Conservation (phyloP, 2,113 vertebrate genomes). For the Phainopepla nitens region DNA sequence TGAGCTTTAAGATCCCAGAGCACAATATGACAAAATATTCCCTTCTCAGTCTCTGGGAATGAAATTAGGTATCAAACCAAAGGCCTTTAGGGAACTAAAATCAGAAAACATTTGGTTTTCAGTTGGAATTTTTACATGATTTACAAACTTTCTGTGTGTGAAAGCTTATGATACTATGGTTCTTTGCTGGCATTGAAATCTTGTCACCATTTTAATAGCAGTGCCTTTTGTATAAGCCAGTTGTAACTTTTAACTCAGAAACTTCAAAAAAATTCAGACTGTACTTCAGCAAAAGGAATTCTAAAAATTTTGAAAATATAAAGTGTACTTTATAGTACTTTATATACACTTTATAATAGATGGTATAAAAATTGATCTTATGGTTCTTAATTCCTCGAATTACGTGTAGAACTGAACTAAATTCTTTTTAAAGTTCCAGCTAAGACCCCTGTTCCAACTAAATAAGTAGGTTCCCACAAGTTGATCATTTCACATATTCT, state of each 20-base stretch:
- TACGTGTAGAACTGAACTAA: not conserved
- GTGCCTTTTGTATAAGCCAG: not conserved
- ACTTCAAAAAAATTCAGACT: not conserved
- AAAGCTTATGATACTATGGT: not conserved
- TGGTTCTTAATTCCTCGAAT: not conserved
- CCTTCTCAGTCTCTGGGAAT: slow-evolving; percentile 4
- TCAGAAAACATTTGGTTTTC: not conserved
- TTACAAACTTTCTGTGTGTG: not conserved
- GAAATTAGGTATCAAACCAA: slow-evolving; percentile 24
- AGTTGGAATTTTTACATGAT: not conserved
- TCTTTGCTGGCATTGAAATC: not conserved
- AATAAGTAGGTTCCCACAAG: not conserved
- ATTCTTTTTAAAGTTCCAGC: not conserved
- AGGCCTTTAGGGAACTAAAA: not conserved
- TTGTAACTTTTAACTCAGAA: not conserved
- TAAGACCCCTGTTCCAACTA: not conserved
- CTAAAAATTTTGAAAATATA: not conserved
- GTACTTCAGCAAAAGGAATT: not conserved
- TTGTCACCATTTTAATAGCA: not conserved
- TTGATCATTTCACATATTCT: not conserved
- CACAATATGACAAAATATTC: not conserved
- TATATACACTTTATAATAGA: not conserved
- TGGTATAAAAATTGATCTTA: not conserved
- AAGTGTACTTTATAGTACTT: not conserved
- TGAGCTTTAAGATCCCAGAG: slow-evolving; percentile 4